Percentiles rank a stretch among this genome's conserved stretches.
Conservation (phyloP, 2,888 invertebrate genomes). For the Acrobasis repandana region DNA sequence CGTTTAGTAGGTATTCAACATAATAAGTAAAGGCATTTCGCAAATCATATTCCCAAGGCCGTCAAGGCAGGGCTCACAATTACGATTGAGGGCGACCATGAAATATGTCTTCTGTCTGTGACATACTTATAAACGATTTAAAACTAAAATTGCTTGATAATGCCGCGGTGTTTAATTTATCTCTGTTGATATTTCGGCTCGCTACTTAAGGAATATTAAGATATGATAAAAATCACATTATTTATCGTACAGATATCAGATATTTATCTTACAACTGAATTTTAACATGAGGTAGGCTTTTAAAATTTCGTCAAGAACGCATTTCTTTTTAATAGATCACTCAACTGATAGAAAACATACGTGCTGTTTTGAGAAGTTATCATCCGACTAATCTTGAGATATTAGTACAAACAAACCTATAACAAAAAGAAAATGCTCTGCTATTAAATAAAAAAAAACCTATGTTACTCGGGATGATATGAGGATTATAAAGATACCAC, state of each 20-base stretch:
- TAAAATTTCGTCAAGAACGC: too few species aligned
- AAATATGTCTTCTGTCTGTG: constrained; percentile 10
- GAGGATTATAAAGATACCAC: too few species aligned
- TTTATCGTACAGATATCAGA: background rate
- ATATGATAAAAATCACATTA: constrained; percentile 3
- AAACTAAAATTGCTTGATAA: constrained; percentile 10
- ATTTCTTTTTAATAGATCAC: too few species aligned
- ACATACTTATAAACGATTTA: background rate
- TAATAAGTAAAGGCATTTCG: background rate
- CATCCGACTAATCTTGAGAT: too few species aligned
- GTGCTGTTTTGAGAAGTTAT: too few species aligned
- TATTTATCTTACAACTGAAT: background rate
- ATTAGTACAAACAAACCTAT: too few species aligned
- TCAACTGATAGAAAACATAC: too few species aligned
- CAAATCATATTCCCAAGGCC: constrained; percentile 4
- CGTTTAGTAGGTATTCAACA: too few species aligned
- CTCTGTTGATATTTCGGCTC: constrained; percentile 2
- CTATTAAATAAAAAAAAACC: too few species aligned
- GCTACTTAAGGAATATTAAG: constrained; percentile 5
- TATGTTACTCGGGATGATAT: too few species aligned
- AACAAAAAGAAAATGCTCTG: too few species aligned
- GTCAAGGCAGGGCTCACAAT: background rate
- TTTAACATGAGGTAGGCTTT: too few species aligned
- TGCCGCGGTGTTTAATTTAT: background rate
- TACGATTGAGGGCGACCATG: constrained; percentile 13